Conservation (phyloP, 2,888 invertebrate species). For the Pollenia angustigena region DNA sequence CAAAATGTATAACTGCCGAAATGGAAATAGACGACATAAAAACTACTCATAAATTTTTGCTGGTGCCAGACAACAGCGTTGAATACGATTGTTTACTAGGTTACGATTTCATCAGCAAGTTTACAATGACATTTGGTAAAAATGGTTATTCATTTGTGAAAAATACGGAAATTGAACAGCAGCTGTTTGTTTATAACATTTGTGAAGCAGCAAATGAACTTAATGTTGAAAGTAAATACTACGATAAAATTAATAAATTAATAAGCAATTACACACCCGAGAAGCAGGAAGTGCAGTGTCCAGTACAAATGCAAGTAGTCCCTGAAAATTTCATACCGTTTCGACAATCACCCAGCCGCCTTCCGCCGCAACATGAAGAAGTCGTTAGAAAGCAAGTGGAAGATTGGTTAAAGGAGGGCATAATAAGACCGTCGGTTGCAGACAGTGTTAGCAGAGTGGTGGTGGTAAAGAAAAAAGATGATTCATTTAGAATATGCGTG, state of each 20-base stretch:
- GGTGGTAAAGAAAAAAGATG: too few species aligned
- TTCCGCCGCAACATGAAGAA: constrained; percentile 41
- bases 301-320: constrained; percentile 49
- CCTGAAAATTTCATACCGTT: constrained; percentile 55
- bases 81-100: constrained; percentile 55
- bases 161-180: not conserved
- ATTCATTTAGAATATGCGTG: too few species aligned
- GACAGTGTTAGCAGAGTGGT: too few species aligned
- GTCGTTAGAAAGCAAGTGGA: constrained; percentile 42
- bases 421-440: too few species aligned
- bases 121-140: constrained; percentile 33
- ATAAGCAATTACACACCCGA: too few species aligned
- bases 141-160: constrained; percentile 33
- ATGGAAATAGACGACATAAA: constrained; percentile 3
- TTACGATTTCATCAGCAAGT: constrained; percentile 49
- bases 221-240: too few species aligned
- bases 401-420: not conserved
- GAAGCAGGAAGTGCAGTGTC: too few species aligned
- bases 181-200: constrained; percentile 13
- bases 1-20: constrained; percentile 1
- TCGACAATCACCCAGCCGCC: constrained; percentile 29
- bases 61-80: constrained; percentile 1
- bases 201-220: not conserved
- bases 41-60: not conserved
- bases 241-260: too few species aligned